Percentiles rank a stretch among this genome's conserved stretches.
phyloP scores from a whole-genome alignment of 2,113 vertebrate genomes.

The cat (Felis catus) region F.catus_Fca126_mat1.0 CM031420.1:140686501-140687000 shows the following conservation, averaged over 20 bases:
- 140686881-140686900: slow-evolving; percentile 38
- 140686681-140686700: slow-evolving; percentile 78
- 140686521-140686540: slow-evolving; percentile 56
- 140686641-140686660: slow-evolving; percentile 73
- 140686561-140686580: slow-evolving; percentile 73
- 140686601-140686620: slow-evolving; percentile 75
- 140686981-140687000: background rate
- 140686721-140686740: slow-evolving; percentile 75
- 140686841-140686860: slow-evolving; percentile 68
- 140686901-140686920: slow-evolving; percentile 62
- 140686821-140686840: slow-evolving; percentile 76
- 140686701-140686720: slow-evolving; percentile 71
- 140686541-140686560: slow-evolving; percentile 61
- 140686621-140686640: slow-evolving; percentile 72
- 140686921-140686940: slow-evolving; percentile 32
- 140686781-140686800: slow-evolving; percentile 56
- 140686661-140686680: slow-evolving; percentile 56
- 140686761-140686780: slow-evolving; percentile 62
- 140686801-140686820: slow-evolving; percentile 34
- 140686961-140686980: background rate
- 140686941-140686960: background rate
- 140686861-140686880: slow-evolving; percentile 71
- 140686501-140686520: background rate
- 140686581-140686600: slow-evolving; percentile 74
- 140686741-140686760: slow-evolving; percentile 78